Base-by-base conservation (phyloP, 2,113 vertebrate genomes). In the Peucedramus taeniatus region DNA sequence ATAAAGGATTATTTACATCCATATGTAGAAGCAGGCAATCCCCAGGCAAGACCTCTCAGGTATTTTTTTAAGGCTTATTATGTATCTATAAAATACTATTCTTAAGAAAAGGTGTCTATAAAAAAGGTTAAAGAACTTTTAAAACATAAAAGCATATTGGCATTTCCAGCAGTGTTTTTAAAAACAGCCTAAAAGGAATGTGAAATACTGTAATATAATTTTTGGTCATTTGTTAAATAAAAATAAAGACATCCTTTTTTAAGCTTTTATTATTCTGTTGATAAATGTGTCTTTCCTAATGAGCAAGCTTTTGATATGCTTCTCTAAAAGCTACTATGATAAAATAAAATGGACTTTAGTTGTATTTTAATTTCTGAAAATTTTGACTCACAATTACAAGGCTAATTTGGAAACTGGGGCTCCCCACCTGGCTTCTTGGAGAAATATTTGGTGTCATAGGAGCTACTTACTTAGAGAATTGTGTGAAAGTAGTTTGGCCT, bases 1-100 rank as follows among this genome's bases (percentile, higher is more conserved):
- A 99, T 99, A 98, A 99, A 99, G 98, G 99, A 99, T 98, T 99
- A 99, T 98, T 99, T 99, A 98, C 99, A 99, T 98, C 99, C 99
- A 92, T 99, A 99, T 97, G 99, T 99, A 96, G 99, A 99, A 98
- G 98, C 99, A 97, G 99, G 99, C 98, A 99, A 99, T 98, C 98
- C 98, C 87, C 99, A 99, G 96, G 99, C 99, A 96, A 99, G 99
- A 99, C 99, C 99, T 98, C 99, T 99, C 99, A 99, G 99, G 99
- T 99, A 99, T 98, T 96, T 96, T 96, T 98, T 98, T 97, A 98
- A 98, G 97, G 98, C 96, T 98, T 98, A 97, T 98, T 98, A 96
- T 91, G 80, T 98, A 96, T 98, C 94, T 98, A 21, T 98, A 92
- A 97, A 96, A 93, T 98, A 96, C 50, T 98, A 92, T 97, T 98